phyloP scores from a whole-genome alignment of 2,888 invertebrate genomes.

The Panorpa germanica region DNA sequence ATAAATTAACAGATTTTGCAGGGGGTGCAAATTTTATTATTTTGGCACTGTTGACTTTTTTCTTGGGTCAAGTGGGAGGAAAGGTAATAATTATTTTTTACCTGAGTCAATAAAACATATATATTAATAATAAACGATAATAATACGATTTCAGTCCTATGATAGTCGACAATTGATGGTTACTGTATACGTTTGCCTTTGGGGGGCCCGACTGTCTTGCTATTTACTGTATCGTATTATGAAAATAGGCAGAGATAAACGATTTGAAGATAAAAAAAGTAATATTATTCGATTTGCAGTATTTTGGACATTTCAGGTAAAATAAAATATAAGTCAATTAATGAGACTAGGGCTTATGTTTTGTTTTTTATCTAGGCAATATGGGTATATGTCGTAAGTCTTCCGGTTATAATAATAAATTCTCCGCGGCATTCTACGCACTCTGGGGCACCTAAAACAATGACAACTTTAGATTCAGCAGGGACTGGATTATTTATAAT shows the following conservation, averaged over 20 bases:
- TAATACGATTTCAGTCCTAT: constrained; percentile 37
- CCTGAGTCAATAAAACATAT: background rate
- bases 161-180: constrained; percentile 83
- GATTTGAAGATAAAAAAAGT: constrained; percentile 75
- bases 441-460: constrained; percentile 57
- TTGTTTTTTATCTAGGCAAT: constrained; percentile 41
- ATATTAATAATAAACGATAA: constrained; percentile 4
- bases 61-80: constrained; percentile 60
- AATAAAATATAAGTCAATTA: constrained; percentile 8
- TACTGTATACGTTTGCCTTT: constrained; percentile 68
- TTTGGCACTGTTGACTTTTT: constrained; percentile 71
- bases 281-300: constrained; percentile 78
- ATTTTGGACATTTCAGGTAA: constrained; percentile 81
- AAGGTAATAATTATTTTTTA: constrained; percentile 38
- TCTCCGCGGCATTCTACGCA: constrained; percentile 61
- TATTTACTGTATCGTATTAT: constrained; percentile 81
- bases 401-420: constrained; percentile 82
- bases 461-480: constrained; percentile 72
- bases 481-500: constrained; percentile 72
- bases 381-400: constrained; percentile 82
- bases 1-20: constrained; percentile 84
- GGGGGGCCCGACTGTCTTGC: constrained; percentile 72
- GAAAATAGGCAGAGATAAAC: constrained; percentile 77
- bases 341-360: background rate
- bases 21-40: constrained; percentile 87